Conservation (phyloP, 1,140 invertebrate genomes). For the Ladona fulva region DNA sequence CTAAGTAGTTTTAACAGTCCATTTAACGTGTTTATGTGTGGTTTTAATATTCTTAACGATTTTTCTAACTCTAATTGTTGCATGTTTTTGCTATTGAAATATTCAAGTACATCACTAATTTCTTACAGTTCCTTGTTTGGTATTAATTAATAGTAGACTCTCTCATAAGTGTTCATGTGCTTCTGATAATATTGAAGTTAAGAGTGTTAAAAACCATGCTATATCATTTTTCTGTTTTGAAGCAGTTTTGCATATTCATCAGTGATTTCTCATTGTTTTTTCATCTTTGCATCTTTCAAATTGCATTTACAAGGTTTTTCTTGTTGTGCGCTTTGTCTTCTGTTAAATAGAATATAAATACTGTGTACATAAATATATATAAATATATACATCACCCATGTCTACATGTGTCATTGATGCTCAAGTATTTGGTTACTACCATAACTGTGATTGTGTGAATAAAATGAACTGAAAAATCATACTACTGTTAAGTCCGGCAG, state of each 20-base stretch:
- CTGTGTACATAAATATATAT: neutral
- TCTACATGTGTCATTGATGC: neutral
- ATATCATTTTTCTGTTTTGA: conserved; percentile 8
- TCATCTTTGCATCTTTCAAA: neutral
- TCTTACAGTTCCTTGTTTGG: neutral
- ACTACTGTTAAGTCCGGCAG: neutral
- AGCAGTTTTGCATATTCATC: neutral
- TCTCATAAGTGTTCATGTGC: conserved; percentile 5
- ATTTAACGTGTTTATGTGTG: conserved; percentile 4
- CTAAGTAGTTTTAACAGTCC: neutral
- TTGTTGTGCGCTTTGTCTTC: neutral
- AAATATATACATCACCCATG: neutral
- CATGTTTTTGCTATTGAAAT: conserved; percentile 7
- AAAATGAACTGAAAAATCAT: neutral
- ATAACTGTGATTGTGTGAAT: conserved; percentile 1
- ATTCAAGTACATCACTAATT: neutral
- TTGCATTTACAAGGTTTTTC: neutral
- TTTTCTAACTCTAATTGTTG: conserved; percentile 3
- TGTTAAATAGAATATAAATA: neutral
- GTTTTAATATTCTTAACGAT: conserved; percentile 8
- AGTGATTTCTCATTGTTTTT: conserved; percentile 3
- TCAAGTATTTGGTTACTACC: conserved; percentile 5
- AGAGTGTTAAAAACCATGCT: conserved; percentile 5
- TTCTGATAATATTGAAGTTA: conserved; percentile 4
- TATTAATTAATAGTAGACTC: conserved; percentile 3